Evolutionary conservation across 2,797 vertebrate genomes (phyloP).

Genomic region (Hemitrygon akajei): DNA sequence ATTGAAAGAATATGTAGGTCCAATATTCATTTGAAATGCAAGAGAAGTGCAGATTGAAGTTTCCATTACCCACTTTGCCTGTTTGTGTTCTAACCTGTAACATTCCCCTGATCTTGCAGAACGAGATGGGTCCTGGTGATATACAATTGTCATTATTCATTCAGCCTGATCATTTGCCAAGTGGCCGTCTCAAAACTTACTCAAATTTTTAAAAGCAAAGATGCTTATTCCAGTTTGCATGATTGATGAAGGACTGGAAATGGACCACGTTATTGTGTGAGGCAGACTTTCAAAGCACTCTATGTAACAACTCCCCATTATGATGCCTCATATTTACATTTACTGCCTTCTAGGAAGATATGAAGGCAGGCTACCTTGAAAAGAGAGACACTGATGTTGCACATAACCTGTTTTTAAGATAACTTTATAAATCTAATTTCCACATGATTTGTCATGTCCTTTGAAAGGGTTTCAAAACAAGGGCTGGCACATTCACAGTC

Average conservation of each 20-base stretch:
- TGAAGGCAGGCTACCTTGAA: no score
- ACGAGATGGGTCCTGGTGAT: not conserved
- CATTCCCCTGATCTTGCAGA: not conserved
- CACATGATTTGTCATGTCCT: slow-evolving; percentile 16
- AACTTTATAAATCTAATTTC: slow-evolving; percentile 28
- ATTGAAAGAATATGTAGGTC: no score
- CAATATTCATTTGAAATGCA: not conserved
- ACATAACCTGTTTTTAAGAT: not conserved
- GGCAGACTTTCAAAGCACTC: not conserved
- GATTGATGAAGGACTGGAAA: not conserved
- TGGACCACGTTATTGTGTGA: not conserved
- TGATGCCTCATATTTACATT: slow-evolving; percentile 1
- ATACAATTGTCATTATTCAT: not conserved
- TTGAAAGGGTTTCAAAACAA: slow-evolving; percentile 14
- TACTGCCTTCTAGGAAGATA: not conserved
- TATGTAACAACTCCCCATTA: not conserved
- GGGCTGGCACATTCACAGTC: slow-evolving; percentile 20
- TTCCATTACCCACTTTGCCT: not conserved
- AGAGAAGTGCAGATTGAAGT: not conserved
- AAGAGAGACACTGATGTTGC: not conserved
- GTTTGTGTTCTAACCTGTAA: not conserved
- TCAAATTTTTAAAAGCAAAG: slow-evolving; percentile 19
- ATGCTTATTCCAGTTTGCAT: not conserved
- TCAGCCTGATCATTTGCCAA: not conserved
- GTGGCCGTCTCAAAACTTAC: not conserved